Evolutionary conservation across 2,797 vertebrate species (phyloP), one percentile per base, ranked within the genome.

Genomic region (Pseudochromis fuscus): DNA sequence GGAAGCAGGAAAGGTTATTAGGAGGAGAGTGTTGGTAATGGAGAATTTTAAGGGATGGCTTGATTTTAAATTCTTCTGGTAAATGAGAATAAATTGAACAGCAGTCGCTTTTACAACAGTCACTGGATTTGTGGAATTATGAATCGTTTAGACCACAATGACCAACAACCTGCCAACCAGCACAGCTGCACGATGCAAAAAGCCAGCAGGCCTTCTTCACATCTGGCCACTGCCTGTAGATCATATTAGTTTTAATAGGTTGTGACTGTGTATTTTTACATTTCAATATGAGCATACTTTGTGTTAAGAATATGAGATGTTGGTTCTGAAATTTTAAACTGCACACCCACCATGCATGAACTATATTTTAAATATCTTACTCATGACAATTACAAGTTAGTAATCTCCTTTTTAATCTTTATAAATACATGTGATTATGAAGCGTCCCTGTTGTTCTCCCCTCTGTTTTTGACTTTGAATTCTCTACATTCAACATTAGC

Each of bases 141-240:
- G 72, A 87, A 81, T 84, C 66, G 82, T 72, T 77, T 57, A 33
- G 51, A 81, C 78, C 77, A 85, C 72, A 72, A 8, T 82, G 85
- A 81, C 68, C 83, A 74, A 42, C 13, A 18, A 19, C 13, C 76
- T 58, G 72, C 56, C 71, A 67, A 65, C 30, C 57, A 38, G 42
- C 38, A 28, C 15, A 52, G 23, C 74, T 77, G 59, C 65, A 56
- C 25, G 65, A 51, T 78, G 58, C 71, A 67, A 77, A 35, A 83
- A 57, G 24, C 33, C 45, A 48, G 55, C 33, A 51, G 58, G 24
- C 30, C 31, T 67, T 57, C 28, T 60, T 19, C 75, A 71, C 79
- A 87, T 82, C 64, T 83, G 72, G 56, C 30, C 57, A 21, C 18
- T 48, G 44, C 30, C 31, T 58, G 21, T 37, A 45, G 10, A 52